These are phyloP conservation scores for Petrocephalus zakoni DNA, from an alignment of 2,113 vertebrate species.

Conservation along the genomic window DNA sequence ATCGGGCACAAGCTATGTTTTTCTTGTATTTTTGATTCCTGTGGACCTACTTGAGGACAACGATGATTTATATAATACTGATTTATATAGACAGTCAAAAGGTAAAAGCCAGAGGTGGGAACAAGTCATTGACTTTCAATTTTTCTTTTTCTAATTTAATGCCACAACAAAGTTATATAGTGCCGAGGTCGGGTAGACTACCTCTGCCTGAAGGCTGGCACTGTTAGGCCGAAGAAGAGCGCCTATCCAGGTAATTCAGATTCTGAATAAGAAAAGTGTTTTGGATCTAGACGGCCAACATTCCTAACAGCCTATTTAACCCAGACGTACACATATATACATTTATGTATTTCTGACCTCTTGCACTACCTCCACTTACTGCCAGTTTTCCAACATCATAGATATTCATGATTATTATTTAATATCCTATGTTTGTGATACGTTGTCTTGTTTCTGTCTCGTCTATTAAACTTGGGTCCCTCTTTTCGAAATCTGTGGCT, in stretches of 20 bases:
- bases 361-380: not conserved
- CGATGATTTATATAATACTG: not conserved
- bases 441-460: not conserved
- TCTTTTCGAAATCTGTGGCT: not conserved
- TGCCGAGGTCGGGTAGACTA: not conserved
- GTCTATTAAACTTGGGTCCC: not conserved
- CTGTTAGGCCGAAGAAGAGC: not conserved
- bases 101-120: not conserved
- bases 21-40: not conserved
- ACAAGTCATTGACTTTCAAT: not conserved
- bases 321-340: not conserved
- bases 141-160: not conserved
- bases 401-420: not conserved
- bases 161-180: not conserved
- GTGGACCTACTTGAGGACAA: not conserved
- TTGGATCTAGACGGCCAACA: not conserved
- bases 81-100: not conserved
- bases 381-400: not conserved
- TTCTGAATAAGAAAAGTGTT: not conserved
- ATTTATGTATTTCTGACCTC: not conserved
- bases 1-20: not conserved
- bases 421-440: not conserved
- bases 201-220: not conserved
- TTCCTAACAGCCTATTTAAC: not conserved
- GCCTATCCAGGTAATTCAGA: not conserved